phyloP scores from a whole-genome alignment of 37 sponge, comb jelly and placozoan genomes.

The Bolinopsis microptera region DNA sequence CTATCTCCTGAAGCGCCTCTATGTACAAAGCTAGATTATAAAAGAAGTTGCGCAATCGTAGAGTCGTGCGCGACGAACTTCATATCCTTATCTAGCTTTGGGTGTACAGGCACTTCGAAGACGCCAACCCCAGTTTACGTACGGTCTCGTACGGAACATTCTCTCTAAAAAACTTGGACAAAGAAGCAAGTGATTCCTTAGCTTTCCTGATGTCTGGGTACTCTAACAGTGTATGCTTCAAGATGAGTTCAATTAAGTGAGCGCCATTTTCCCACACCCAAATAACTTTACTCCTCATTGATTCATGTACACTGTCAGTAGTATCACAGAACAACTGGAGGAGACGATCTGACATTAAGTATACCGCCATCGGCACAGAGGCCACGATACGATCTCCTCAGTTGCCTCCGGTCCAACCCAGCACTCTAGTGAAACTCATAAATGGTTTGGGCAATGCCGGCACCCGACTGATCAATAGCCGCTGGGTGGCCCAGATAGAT shows the following conservation, averaged over 20 bases:
- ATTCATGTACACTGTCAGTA: not conserved
- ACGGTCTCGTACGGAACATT: not conserved
- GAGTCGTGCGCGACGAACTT: not conserved
- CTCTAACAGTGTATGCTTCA: not conserved
- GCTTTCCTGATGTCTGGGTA: not conserved
- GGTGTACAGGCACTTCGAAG: not conserved
- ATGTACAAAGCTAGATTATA: not conserved
- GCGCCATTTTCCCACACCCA: conserved; percentile 7
- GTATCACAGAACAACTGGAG: not conserved
- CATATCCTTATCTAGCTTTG: not conserved
- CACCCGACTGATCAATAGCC: not conserved
- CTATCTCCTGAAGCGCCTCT: not conserved
- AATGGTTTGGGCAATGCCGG: not conserved
- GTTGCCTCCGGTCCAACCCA: not conserved
- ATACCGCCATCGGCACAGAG: conserved; percentile 11
- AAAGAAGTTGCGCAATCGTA: not conserved
- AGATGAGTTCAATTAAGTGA: not conserved
- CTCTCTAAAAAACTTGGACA: not conserved
- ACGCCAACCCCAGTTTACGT: not conserved
- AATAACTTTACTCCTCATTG: not conserved
- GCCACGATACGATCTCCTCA: not conserved
- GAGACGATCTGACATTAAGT: not conserved
- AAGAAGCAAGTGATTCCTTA: not conserved
- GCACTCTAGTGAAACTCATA: not conserved
- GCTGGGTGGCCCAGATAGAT: not conserved